These are phyloP conservation scores for Jordanella pulchra DNA, from an alignment of 2,797 vertebrate species.

Conservation along the genomic window DNA sequence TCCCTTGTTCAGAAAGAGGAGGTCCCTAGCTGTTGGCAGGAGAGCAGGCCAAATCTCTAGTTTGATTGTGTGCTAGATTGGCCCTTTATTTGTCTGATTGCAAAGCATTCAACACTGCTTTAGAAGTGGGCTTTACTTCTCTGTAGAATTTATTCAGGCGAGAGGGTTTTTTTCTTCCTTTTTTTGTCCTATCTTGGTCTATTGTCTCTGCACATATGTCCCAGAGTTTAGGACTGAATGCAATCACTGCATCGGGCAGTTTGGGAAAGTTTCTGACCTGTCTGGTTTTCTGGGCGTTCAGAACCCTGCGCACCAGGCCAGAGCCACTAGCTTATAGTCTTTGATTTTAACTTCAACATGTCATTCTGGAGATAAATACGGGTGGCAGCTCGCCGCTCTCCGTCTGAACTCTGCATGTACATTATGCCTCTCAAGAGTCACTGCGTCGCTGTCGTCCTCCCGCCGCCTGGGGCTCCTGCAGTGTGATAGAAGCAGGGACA, in stretches of 20 bases:
- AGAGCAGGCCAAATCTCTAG: slow-evolving; percentile 79
- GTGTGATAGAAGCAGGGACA: slow-evolving; percentile 49
- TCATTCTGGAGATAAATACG: slow-evolving; percentile 31
- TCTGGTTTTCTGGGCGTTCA: slow-evolving; percentile 14
- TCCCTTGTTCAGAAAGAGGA: slow-evolving; percentile 84
- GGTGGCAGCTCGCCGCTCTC: slow-evolving; percentile 35
- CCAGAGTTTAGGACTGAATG: slow-evolving; percentile 38
- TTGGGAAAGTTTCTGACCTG: slow-evolving; percentile 38
- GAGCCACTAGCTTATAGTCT: not conserved
- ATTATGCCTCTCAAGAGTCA: slow-evolving; percentile 35
- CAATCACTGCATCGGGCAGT: slow-evolving; percentile 49
- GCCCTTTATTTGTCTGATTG: slow-evolving; percentile 85
- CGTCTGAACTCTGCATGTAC: slow-evolving; percentile 16
- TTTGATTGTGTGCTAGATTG: slow-evolving; percentile 84
- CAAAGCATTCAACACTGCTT: slow-evolving; percentile 78
- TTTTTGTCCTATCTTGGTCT: slow-evolving; percentile 49
- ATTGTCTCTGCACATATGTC: slow-evolving; percentile 59
- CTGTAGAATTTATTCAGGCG: slow-evolving; percentile 55
- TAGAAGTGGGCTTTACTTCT: slow-evolving; percentile 73
- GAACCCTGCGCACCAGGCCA: not conserved
- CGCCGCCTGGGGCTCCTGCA: slow-evolving; percentile 41
- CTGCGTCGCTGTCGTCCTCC: slow-evolving; percentile 45
- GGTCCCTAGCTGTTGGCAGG: slow-evolving; percentile 82
- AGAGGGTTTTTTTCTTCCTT: not conserved
- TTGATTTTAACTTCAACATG: slow-evolving; percentile 28